phyloP scores from a whole-genome alignment of 2,888 invertebrate species.

The Sinopyrophorus schimmeli region DNA sequence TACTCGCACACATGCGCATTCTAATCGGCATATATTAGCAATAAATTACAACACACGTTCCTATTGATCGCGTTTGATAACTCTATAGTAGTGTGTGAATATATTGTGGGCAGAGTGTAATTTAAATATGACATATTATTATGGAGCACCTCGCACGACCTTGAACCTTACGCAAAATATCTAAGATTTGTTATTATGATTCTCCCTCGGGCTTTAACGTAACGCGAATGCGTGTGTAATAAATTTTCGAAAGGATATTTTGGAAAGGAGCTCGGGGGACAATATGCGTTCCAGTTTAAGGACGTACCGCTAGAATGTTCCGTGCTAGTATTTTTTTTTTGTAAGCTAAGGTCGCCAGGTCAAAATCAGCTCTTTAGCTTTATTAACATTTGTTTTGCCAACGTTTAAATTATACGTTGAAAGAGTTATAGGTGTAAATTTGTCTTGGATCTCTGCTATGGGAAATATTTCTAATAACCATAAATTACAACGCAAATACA shows the following conservation, averaged over 20 bases:
- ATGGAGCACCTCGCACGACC: constrained; percentile 20
- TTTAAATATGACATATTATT: constrained; percentile 27
- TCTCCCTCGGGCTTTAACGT: constrained; percentile 9
- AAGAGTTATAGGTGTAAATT: constrained; percentile 3
- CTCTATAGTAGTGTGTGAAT: constrained; percentile 32
- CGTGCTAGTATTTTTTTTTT: constrained; percentile 11
- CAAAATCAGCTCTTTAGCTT: constrained; percentile 3
- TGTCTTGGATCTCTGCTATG: no score
- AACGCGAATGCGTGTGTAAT: constrained; percentile 20
- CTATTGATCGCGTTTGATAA: constrained; percentile 37
- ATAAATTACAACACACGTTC: constrained; percentile 35
- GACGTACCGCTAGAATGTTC: constrained; percentile 16
- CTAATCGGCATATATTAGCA: constrained; percentile 30
- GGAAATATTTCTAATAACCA: no score
- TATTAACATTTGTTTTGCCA: neutral
- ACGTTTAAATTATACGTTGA: neutral
- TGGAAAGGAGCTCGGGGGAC: constrained; percentile 17
- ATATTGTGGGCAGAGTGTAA: constrained; percentile 21
- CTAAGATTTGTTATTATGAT: constrained; percentile 20
- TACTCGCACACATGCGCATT: constrained; percentile 32
- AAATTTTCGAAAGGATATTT: constrained; percentile 18
- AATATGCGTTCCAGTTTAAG: constrained; percentile 16
- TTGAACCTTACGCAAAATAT: constrained; percentile 20
- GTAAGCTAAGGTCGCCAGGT: constrained; percentile 10
- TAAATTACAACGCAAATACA: no score